Evolutionary conservation across 2,888 invertebrate genomes (phyloP).

Genomic region (Athripsodes cinereus): DNA sequence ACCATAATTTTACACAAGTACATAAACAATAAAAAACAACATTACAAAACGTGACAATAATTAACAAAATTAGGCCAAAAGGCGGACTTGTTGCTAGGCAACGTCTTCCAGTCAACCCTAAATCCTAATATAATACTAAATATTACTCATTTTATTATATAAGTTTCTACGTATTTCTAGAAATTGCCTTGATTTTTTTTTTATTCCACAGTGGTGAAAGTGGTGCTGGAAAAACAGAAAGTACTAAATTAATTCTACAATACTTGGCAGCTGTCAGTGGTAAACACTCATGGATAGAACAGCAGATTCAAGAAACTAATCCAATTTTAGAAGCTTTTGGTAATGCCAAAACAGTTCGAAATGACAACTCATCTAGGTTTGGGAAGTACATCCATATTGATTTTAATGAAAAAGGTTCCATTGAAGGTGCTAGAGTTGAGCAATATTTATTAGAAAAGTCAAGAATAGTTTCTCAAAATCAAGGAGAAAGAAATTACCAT

Average conservation of each 20-base stretch:
- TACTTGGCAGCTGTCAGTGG: constrained; percentile 91
- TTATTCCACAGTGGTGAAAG: constrained; percentile 74
- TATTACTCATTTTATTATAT: too few relatives aligned
- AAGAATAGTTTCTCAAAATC: constrained; percentile 81
- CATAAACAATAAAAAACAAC: too few relatives aligned
- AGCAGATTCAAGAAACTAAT: constrained; percentile 95
- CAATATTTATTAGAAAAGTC: constrained; percentile 95
- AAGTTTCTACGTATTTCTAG: too few relatives aligned
- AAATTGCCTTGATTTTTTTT: constrained; percentile 5
- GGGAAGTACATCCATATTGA: constrained; percentile 93
- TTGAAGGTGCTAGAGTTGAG: constrained; percentile 91
- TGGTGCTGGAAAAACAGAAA: constrained; percentile 94
- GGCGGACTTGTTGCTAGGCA: too few relatives aligned
- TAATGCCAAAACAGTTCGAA: constrained; percentile 91
- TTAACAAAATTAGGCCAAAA: too few relatives aligned
- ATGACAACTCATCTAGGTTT: constrained; percentile 94
- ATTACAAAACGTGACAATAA: too few relatives aligned
- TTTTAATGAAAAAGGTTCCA: constrained; percentile 75
- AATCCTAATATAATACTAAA: not conserved
- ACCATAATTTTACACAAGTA: too few relatives aligned
- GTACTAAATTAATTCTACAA: constrained; percentile 89
- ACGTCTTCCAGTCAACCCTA: too few relatives aligned
- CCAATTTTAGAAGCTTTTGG: constrained; percentile 96
- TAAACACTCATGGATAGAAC: constrained; percentile 96
- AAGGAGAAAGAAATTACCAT: constrained; percentile 91